Evolutionary conservation across 2,113 vertebrate species (phyloP).

Genomic region (Verasper variegatus): DNA sequence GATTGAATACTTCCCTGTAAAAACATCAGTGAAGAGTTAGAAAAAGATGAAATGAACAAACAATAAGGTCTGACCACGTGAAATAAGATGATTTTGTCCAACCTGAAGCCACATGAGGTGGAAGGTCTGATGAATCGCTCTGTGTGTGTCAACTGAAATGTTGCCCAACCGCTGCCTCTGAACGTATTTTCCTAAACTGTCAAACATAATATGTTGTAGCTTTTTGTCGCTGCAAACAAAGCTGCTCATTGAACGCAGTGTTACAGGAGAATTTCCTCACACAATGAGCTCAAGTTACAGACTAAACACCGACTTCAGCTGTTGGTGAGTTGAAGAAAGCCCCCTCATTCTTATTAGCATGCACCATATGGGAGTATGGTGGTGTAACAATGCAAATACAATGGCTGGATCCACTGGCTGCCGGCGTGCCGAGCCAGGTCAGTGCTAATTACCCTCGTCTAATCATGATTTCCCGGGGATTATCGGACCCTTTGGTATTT

Average conservation of each 20-base stretch:
- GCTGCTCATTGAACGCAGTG: conserved; percentile 4
- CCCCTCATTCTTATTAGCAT: conserved; percentile 1
- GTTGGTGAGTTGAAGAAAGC: conserved; percentile 9
- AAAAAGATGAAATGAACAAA: background rate
- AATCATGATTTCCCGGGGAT: conserved; percentile 40
- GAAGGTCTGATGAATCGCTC: background rate
- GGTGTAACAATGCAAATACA: conserved; percentile 41
- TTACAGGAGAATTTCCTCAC: background rate
- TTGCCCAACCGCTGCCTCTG: background rate
- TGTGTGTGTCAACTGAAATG: background rate
- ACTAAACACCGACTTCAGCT: conserved; percentile 30
- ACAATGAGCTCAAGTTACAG: conserved; percentile 52
- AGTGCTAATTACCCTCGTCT: conserved; percentile 34
- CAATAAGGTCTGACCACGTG: background rate
- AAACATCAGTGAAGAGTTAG: background rate
- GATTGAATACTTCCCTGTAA: background rate
- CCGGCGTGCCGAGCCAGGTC: conserved; percentile 39
- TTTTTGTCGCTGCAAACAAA: conserved; percentile 39
- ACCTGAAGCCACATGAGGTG: background rate
- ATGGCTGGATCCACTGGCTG: conserved; percentile 8
- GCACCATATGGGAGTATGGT: conserved; percentile 40
- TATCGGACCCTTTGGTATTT: conserved; percentile 44
- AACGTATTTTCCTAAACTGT: background rate
- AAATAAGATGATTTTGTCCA: background rate
- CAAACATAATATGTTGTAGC: background rate